Percentiles rank a stretch among this genome's conserved stretches.
Evolutionary conservation across 2,797 vertebrate genomes (phyloP).

Genomic region (Decapterus maruadsi): DNA sequence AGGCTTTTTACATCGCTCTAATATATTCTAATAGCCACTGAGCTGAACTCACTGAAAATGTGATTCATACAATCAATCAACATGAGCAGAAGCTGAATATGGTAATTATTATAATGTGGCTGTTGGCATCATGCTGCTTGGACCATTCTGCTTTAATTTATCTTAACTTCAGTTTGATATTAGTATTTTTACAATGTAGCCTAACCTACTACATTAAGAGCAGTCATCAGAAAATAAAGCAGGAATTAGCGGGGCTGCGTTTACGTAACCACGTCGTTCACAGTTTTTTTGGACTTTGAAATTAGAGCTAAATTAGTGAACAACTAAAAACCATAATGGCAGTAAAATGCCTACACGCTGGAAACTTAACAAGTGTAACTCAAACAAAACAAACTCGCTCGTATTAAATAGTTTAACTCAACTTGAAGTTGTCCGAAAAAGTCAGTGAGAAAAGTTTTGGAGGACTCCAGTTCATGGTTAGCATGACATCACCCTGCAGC

Average conservation of each 20-base stretch:
- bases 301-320: background rate
- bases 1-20: background rate
- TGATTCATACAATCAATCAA: background rate
- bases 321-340: background rate
- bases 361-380: background rate
- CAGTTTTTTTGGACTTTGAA: too few species aligned
- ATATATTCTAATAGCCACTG: too few species aligned
- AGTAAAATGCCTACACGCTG: background rate
- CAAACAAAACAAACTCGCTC: fast-evolving
- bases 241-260: background rate
- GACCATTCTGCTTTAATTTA: background rate
- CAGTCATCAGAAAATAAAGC: background rate
- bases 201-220: background rate
- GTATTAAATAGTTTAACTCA: background rate
- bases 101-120: too few species aligned
- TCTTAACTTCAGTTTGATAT: background rate
- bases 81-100: background rate
- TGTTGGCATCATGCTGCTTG: background rate
- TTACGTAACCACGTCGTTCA: background rate
- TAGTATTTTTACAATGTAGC: background rate
- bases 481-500: conserved; percentile 34
- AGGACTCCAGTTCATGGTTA: background rate
- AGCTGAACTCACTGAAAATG: background rate
- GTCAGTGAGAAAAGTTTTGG: conserved; percentile 1
- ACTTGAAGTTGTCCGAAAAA: background rate